Evolutionary conservation across 37 sponge, comb jelly and placozoan genomes (phyloP), one percentile per base, ranked within the genome.

Genomic region (Geodia barretti): DNA sequence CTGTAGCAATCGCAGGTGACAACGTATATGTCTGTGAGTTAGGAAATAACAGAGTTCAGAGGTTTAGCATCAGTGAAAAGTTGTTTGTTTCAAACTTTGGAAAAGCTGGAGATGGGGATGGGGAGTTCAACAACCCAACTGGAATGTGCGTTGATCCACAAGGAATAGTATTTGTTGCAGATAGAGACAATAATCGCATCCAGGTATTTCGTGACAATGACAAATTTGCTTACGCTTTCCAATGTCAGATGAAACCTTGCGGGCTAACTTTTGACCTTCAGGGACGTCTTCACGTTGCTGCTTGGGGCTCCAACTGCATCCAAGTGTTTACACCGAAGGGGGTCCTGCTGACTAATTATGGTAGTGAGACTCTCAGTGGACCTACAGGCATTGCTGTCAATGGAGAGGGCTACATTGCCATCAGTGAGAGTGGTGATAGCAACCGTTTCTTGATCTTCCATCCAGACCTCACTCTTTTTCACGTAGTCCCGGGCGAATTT

Each of bases 41-140:
- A 19, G 24, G 17, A 20, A 76, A 76, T 62, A 33, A 76, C 37
- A 60, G 85, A 9, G 39, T 84, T 7, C 77, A 76, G 60, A 75
- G 70, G 40, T 54, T 84, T 4, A 61, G 70, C 24, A 32, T 59
- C 38, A 54, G 25, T 30, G 85, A 78, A 35, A 33, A 84, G n/a
- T n/a, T n/a, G 24, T 76, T 61, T 28, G 28, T 84, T 7, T 43
- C 60, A 14, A 72, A 76, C 30, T 84, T 84, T 84, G 85, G 85
- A 26, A 19, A 38, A 30, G n/a, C 31, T 41, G 83, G 83, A 11
- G 63, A 67, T 31, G 66, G 75, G 9, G 32, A 73, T 64, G 83
- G 83, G 2, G 75, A 74, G 54, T 35, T 83, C 1, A 26, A 3
- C n/a, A 41, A 9, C 24, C 83, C 83, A 24, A 25, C 68, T n/a